Conservation (phyloP, 1,140 invertebrate genomes). For the Glossosoma conforme region DNA sequence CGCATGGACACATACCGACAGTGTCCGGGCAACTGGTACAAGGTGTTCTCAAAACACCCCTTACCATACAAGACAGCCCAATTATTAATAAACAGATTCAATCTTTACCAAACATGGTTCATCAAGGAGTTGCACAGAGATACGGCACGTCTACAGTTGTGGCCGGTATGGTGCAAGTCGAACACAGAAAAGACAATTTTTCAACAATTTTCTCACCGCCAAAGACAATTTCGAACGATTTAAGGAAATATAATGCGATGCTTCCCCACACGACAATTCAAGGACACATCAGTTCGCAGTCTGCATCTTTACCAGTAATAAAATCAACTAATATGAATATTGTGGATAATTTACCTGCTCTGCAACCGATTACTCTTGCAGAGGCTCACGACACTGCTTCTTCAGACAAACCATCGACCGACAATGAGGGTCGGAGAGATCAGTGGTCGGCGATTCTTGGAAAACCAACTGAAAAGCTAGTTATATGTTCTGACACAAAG, state of each 20-base stretch:
- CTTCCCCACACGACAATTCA: conserved; percentile 8
- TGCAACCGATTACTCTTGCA: conserved; percentile 4
- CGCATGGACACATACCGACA: too few species aligned
- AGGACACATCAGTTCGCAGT: not conserved
- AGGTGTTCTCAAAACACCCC: too few species aligned
- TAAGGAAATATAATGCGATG: not conserved
- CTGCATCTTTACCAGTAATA: conserved; percentile 1
- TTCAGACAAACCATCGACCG: not conserved
- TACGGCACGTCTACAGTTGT: conserved; percentile 10
- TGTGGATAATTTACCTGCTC: conserved; percentile 9
- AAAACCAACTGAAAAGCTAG: too few species aligned
- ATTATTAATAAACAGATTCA: conserved; percentile 17
- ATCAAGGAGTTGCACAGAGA: conserved; percentile 9
- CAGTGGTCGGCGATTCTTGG: not conserved
- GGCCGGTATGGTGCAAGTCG: conserved; percentile 1
- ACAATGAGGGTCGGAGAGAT: not conserved
- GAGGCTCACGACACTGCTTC: not conserved
- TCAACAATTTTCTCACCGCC: conserved; percentile 3
- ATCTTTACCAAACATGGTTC: conserved; percentile 2
- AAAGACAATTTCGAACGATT: not conserved
- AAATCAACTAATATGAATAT: not conserved
- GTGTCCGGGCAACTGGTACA: too few species aligned
- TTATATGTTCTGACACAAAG: too few species aligned
- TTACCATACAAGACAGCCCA: too few species aligned
- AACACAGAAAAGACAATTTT: conserved; percentile 15